A percentile compares a stretch with the other conserved stretches of the same genome.
Evolutionary conservation across 2,797 vertebrate genomes (phyloP).

Genomic region (Botia almorhae): DNA sequence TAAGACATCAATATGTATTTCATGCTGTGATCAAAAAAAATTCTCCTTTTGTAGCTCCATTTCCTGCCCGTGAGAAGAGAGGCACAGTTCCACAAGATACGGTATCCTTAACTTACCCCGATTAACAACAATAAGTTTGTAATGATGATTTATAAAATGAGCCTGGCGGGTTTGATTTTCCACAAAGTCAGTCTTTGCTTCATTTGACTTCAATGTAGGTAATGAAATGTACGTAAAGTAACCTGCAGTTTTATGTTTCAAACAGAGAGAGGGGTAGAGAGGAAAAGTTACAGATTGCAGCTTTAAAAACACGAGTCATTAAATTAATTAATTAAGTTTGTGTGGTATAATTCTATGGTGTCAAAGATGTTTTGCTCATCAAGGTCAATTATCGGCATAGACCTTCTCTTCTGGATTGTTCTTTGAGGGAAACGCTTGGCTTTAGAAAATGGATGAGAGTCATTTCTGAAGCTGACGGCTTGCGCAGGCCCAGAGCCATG

Average conservation of each 20-base stretch:
- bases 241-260: too few relatives aligned
- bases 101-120: too few relatives aligned
- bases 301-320: not conserved
- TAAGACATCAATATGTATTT: constrained; percentile 11
- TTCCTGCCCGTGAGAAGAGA: not conserved
- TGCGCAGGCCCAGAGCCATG: constrained; percentile 28
- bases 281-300: too few relatives aligned
- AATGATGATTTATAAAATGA: too few relatives aligned
- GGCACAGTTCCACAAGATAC: too few relatives aligned
- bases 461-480: constrained; percentile 50
- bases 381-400: constrained; percentile 48
- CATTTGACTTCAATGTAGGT: too few relatives aligned
- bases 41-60: constrained; percentile 1
- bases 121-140: too few relatives aligned
- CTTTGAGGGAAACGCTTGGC: constrained; percentile 37
- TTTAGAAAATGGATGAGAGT: constrained; percentile 50
- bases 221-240: too few relatives aligned
- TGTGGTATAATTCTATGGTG: constrained; percentile 36
- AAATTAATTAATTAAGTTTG: too few relatives aligned
- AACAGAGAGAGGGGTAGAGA: too few relatives aligned
- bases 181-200: too few relatives aligned
- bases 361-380: constrained; percentile 44
- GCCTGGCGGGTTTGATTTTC: too few relatives aligned
- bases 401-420: constrained; percentile 22
- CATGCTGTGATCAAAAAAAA: not conserved